These are phyloP conservation scores for Mechanitis mazaeus DNA, from an alignment of 2,888 invertebrate genomes.

Conservation along the genomic window DNA sequence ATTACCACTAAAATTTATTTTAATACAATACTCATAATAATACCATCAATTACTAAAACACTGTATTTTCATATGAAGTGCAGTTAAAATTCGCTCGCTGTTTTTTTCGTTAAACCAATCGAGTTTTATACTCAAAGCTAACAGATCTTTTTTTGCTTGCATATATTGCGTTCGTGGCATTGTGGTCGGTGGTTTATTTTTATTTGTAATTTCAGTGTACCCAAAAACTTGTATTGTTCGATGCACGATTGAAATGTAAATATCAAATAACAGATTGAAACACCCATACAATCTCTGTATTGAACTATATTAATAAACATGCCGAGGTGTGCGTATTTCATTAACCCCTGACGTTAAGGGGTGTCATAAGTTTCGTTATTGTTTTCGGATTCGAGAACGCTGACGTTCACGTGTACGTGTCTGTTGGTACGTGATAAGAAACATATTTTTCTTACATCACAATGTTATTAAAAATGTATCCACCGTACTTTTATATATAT, in stretches of 20 bases:
- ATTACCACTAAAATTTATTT: too few relatives aligned
- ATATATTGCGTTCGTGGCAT: background rate
- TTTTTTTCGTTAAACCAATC: background rate
- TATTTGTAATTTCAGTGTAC: background rate
- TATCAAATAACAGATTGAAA: slow-evolving; percentile 1
- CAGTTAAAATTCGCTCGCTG: background rate
- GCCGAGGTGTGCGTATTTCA: background rate
- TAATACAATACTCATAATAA: too few relatives aligned
- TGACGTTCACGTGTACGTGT: background rate
- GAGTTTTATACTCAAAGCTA: background rate
- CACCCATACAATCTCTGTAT: background rate
- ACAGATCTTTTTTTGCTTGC: slow-evolving; percentile 3
- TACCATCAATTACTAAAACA: background rate
- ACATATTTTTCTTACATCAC: background rate
- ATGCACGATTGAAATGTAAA: background rate
- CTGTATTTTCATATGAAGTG: background rate
- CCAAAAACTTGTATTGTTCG: background rate
- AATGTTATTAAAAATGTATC: background rate
- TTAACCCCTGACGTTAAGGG: slow-evolving; percentile 4
- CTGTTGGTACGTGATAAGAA: slow-evolving; percentile 2
- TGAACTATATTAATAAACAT: background rate
- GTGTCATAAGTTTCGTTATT: slow-evolving; percentile 2
- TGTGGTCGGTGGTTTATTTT: background rate
- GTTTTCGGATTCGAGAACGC: background rate
- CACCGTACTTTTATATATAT: too few relatives aligned